A percentile compares a stretch with the other conserved stretches of the same genome.
phyloP scores from a whole-genome alignment of 2,113 vertebrate species.

The Amia ocellicauda region DNA sequence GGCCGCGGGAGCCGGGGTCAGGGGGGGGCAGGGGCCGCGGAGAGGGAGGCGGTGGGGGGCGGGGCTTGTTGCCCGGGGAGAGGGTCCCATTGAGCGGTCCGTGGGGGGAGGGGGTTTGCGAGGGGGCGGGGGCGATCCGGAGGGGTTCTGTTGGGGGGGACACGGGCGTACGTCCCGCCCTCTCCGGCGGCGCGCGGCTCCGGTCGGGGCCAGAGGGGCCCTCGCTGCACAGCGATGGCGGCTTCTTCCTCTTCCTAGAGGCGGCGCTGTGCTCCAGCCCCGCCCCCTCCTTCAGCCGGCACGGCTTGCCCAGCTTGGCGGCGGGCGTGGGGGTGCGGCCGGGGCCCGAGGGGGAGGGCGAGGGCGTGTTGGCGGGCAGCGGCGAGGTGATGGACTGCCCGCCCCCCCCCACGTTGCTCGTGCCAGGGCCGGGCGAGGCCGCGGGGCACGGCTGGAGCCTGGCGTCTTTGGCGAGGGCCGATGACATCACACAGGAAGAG shows the following conservation, averaged over 20 bases:
- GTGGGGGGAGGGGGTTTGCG: constrained; percentile 54
- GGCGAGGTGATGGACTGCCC: constrained; percentile 62
- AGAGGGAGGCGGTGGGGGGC: constrained; percentile 51
- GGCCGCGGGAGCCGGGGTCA: constrained; percentile 55
- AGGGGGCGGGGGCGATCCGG: constrained; percentile 37
- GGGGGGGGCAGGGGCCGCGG: constrained; percentile 45
- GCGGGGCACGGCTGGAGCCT: constrained; percentile 23
- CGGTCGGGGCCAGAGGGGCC: constrained; percentile 73
- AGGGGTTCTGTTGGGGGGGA: constrained; percentile 39
- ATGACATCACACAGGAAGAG: constrained; percentile 44
- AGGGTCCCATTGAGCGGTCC: constrained; percentile 74
- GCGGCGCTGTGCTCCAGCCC: constrained; percentile 43
- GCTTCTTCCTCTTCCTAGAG: constrained; percentile 71
- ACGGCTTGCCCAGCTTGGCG: constrained; percentile 72
- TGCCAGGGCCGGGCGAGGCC: constrained; percentile 27
- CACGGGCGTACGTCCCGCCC: constrained; percentile 56
- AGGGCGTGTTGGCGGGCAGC: constrained; percentile 54
- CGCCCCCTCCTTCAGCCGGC: constrained; percentile 60
- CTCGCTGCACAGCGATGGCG: constrained; percentile 53
- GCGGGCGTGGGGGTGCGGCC: constrained; percentile 70
- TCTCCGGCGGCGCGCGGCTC: constrained; percentile 70
- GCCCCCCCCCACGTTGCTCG: constrained; percentile 55
- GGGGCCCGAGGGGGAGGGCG: constrained; percentile 55
- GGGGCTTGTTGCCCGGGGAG: constrained; percentile 55
- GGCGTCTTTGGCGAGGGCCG: constrained; percentile 47